phyloP scores from a whole-genome alignment of 2,888 invertebrate species.

The Psylliodes chrysocephalus region DNA sequence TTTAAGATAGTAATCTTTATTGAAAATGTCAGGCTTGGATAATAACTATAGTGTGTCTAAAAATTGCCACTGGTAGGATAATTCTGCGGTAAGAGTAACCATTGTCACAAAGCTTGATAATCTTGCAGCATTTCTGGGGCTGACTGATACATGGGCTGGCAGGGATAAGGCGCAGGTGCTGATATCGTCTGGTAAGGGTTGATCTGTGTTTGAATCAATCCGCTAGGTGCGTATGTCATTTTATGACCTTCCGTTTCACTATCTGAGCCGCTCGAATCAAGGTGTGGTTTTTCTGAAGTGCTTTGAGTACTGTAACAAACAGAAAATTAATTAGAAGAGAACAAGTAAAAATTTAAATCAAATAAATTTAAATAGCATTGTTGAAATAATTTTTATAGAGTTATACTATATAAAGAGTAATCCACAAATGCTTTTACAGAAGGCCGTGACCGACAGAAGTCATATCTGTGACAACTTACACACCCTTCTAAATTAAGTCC shows the following conservation, averaged over 20 bases:
- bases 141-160: constrained; percentile 60
- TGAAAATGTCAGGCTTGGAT: constrained; percentile 3
- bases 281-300: constrained; percentile 61
- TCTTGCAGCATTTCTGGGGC: constrained; percentile 62
- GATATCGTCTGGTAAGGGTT: constrained; percentile 57
- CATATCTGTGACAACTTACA: no score
- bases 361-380: no score
- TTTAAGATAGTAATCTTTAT: constrained; percentile 3
- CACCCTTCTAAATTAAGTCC: no score
- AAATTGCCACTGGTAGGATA: constrained; percentile 35
- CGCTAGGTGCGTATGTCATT: constrained; percentile 54
- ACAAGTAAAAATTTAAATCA: constrained; percentile 6
- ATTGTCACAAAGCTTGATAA: constrained; percentile 66
- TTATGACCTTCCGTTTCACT: constrained; percentile 61
- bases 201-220: constrained; percentile 48
- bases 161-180: constrained; percentile 48
- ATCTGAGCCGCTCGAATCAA: constrained; percentile 64
- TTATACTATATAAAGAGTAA: no score
- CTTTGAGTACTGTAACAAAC: constrained; percentile 60
- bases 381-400: no score
- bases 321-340: constrained; percentile 5
- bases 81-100: constrained; percentile 56
- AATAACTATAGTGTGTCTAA: constrained; percentile 27
- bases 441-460: no score
- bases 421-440: no score